Evolutionary conservation across 2,113 vertebrate genomes (phyloP).

Genomic region (Scartelaos histophorus): DNA sequence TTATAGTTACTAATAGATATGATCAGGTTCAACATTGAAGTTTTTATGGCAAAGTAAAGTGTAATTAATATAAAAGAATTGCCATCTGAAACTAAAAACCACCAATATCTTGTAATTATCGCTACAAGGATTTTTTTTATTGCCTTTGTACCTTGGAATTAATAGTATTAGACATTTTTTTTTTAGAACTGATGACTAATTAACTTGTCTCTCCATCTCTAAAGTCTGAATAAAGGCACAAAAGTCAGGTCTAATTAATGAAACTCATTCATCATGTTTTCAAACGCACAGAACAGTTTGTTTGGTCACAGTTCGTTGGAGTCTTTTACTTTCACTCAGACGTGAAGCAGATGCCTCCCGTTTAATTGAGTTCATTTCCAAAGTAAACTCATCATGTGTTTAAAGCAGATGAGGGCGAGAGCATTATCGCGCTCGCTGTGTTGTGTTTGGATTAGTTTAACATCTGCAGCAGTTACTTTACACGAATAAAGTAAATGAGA

Average conservation of each 20-base stretch:
- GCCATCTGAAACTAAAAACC: no score
- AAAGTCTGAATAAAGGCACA: not conserved
- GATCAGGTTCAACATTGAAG: no score
- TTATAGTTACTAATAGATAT: no score
- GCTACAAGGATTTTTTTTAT: no score
- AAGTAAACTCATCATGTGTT: not conserved
- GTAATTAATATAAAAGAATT: no score
- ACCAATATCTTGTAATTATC: no score
- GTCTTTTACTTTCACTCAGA: not conserved
- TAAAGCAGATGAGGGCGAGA: not conserved
- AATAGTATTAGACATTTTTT: no score
- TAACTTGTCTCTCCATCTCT: not conserved
- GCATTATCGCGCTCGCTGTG: not conserved
- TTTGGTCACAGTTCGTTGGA: not conserved
- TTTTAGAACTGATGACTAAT: not conserved
- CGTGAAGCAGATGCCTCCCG: conserved; percentile 1
- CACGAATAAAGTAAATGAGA: not conserved
- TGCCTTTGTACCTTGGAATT: no score
- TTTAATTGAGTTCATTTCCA: not conserved
- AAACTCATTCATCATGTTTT: not conserved
- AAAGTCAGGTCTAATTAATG: not conserved
- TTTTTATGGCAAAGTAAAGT: no score
- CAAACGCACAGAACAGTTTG: not conserved
- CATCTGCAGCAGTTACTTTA: not conserved
- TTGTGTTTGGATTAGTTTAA: not conserved